Evolutionary conservation across 2,797 vertebrate genomes (phyloP).

Genomic region (Hemibagrus guttatus): DNA sequence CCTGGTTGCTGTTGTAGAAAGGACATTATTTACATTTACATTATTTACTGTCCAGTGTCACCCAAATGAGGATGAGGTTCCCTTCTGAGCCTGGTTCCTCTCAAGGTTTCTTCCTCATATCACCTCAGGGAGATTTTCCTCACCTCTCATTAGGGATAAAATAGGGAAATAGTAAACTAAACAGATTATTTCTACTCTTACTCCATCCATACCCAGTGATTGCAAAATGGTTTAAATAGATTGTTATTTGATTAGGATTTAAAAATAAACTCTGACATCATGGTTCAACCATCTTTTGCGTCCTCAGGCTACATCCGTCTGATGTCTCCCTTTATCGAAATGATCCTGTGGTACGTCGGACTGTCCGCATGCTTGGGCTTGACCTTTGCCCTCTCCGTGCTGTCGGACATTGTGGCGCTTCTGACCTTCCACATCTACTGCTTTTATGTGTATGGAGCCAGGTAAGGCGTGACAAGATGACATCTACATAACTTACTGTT

Average conservation of each 20-base stretch:
- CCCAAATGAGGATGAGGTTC: too few relatives aligned
- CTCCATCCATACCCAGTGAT: background rate
- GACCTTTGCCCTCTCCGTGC: conserved; percentile 88
- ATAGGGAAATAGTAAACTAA: background rate
- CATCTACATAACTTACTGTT: too few relatives aligned
- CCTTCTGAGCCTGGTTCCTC: too few relatives aligned
- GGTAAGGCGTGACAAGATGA: conserved; percentile 70
- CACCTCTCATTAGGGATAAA: too few relatives aligned
- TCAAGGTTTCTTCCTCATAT: too few relatives aligned
- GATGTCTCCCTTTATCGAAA: conserved; percentile 94
- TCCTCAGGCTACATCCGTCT: conserved; percentile 91
- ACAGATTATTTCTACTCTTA: background rate
- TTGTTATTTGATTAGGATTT: background rate
- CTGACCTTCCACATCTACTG: conserved; percentile 99
- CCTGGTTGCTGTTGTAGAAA: too few relatives aligned
- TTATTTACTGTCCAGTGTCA: too few relatives aligned
- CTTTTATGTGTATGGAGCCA: conserved; percentile 97
- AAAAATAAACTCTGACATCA: background rate
- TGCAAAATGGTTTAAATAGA: background rate
- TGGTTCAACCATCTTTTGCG: background rate
- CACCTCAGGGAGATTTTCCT: too few relatives aligned
- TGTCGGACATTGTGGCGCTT: conserved; percentile 92
- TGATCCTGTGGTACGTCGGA: conserved; percentile 93
- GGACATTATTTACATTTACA: too few relatives aligned
- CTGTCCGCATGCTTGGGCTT: conserved; percentile 91